Evolutionary conservation across 2,797 vertebrate genomes (phyloP).

Genomic region (Lagorchestes hirsutus): DNA sequence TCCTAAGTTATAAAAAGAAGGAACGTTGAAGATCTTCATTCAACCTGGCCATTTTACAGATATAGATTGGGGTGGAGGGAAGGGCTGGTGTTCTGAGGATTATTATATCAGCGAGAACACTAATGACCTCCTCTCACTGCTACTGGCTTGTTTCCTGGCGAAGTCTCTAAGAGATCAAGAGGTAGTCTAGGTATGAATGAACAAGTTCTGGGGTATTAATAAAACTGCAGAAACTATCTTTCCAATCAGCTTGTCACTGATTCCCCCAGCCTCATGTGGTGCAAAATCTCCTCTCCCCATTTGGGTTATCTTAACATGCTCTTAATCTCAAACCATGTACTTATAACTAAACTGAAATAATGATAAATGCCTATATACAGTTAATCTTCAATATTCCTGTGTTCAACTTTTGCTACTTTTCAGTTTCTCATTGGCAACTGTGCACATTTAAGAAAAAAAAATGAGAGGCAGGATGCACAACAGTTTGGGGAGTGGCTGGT

Average conservation of each 20-base stretch:
- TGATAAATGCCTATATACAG: neutral
- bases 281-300: neutral
- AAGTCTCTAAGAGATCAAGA: neutral
- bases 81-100: neutral
- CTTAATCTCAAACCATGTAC: neutral
- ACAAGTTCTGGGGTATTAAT: neutral
- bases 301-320: neutral
- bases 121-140: neutral
- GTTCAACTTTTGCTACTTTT: neutral
- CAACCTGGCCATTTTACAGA: neutral
- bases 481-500: neutral
- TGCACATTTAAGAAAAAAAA: neutral
- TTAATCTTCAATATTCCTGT: neutral
- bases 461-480: neutral
- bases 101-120: neutral
- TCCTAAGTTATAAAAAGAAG: neutral
- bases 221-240: neutral
- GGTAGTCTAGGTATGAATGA: neutral
- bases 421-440: neutral
- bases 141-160: neutral
- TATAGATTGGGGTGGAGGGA: neutral
- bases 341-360: neutral
- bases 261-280: neutral
- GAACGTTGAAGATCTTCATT: neutral
- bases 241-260: neutral